Percentiles rank a stretch among this genome's conserved stretches.
phyloP scores from a whole-genome alignment of 2,888 invertebrate species.

The Mesorhabditis belari region DNA sequence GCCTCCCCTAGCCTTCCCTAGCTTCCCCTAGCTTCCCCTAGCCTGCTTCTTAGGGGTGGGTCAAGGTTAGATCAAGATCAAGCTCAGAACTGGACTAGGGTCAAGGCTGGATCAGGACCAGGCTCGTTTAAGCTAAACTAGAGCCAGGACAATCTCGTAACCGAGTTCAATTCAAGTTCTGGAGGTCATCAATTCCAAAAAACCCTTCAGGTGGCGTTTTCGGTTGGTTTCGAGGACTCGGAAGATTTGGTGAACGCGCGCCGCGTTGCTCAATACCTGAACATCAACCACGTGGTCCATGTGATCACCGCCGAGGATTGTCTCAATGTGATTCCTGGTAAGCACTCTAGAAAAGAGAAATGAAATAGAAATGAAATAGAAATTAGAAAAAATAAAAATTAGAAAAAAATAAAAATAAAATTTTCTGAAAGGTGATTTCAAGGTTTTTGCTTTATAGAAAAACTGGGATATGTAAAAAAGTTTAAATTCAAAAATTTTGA shows the following conservation, averaged over 20 bases:
- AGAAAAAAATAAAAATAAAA: too few species aligned
- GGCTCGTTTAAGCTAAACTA: too few species aligned
- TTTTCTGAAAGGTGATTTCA: too few species aligned
- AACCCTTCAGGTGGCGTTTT: conserved; percentile 40
- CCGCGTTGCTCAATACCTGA: conserved; percentile 44
- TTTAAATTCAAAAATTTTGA: too few species aligned
- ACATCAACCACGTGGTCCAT: conserved; percentile 47
- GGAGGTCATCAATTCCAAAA: background rate
- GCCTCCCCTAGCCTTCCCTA: too few species aligned
- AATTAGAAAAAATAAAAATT: too few species aligned
- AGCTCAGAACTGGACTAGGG: background rate
- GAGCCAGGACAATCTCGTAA: background rate
- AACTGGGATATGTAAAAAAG: background rate
- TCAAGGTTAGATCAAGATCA: background rate
- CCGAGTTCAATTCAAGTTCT: background rate
- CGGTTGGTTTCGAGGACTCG: conserved; percentile 51
- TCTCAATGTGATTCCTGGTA: conserved; percentile 46
- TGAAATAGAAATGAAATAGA: too few species aligned
- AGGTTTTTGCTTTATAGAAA: background rate
- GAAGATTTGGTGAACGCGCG: conserved; percentile 48
- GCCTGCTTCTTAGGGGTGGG: too few species aligned
- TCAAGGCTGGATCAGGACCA: too few species aligned
- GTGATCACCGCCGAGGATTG: conserved; percentile 50
- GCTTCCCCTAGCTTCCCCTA: too few species aligned
- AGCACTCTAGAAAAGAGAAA: background rate